phyloP scores from a whole-genome alignment of 2,113 vertebrate genomes.

The Perccottus glenii region DNA sequence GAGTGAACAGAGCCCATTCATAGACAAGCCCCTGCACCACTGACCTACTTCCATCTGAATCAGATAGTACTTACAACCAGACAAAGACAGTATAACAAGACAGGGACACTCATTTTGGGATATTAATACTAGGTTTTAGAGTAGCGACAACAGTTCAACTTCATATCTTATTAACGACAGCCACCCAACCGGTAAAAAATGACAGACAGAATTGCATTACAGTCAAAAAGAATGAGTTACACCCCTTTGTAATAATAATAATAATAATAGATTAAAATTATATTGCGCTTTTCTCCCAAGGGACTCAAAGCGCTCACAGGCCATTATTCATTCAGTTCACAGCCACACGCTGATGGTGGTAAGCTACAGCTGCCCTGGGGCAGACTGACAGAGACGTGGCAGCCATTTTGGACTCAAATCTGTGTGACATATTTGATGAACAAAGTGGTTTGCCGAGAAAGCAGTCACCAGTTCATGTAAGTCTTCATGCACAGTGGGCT shows the following conservation, averaged over 20 bases:
- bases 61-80: constrained; percentile 50
- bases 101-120: constrained; percentile 48
- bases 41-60: constrained; percentile 78
- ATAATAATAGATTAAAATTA: too few relatives aligned
- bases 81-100: constrained; percentile 42
- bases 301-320: too few relatives aligned
- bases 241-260: too few relatives aligned
- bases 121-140: constrained; percentile 57
- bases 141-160: constrained; percentile 34
- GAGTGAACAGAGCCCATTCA: constrained; percentile 60
- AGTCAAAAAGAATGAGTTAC: too few relatives aligned
- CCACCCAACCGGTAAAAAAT: constrained; percentile 18
- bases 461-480: too few relatives aligned
- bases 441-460: too few relatives aligned
- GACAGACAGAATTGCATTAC: too few relatives aligned
- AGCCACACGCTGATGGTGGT: too few relatives aligned
- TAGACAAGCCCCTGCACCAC: constrained; percentile 44
- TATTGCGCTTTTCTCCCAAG: too few relatives aligned
- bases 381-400: background rate
- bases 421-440: background rate
- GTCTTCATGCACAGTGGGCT: too few relatives aligned
- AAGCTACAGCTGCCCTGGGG: too few relatives aligned
- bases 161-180: constrained; percentile 40
- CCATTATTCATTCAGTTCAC: too few relatives aligned
- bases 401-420: background rate